These are phyloP conservation scores for Haliclona indistincta DNA, from an alignment of 37 sponge, comb jelly and placozoan species.

Conservation along the genomic window DNA sequence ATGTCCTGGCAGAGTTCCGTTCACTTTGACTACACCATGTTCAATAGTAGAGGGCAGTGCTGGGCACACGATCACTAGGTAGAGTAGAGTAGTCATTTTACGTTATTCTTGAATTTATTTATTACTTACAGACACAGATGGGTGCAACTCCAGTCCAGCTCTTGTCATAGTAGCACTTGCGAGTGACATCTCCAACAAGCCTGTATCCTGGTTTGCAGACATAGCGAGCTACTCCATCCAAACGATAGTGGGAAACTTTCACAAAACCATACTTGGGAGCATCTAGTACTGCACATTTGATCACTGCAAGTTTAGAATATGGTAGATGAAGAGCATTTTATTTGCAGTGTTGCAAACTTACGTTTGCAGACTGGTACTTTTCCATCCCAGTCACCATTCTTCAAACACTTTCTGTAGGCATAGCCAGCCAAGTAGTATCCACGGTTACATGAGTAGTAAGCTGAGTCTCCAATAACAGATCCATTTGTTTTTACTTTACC, in stretches of 20 bases:
- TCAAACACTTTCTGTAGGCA: constrained; percentile 21
- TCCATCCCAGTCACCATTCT: constrained; percentile 61
- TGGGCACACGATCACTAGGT: no score
- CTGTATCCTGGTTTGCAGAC: constrained; percentile 36
- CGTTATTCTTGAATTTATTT: no score
- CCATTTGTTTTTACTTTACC: constrained; percentile 28
- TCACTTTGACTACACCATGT: no score
- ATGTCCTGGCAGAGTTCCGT: no score
- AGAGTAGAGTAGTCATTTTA: no score
- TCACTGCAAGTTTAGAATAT: constrained; percentile 47
- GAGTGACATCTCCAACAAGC: constrained; percentile 14
- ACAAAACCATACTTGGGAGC: constrained; percentile 41
- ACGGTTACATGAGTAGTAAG: constrained; percentile 39
- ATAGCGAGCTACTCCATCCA: constrained; percentile 41
- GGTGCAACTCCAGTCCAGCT: constrained; percentile 45
- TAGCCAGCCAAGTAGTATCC: constrained; percentile 48
- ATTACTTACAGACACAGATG: no score
- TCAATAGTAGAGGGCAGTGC: no score
- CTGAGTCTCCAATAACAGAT: constrained; percentile 28
- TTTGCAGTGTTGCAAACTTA: no score
- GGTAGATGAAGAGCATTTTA: no score
- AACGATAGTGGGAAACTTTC: constrained; percentile 4
- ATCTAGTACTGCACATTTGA: constrained; percentile 38
- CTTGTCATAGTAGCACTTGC: constrained; percentile 40
- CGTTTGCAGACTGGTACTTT: constrained; percentile 38